Evolutionary conservation across 2,888 invertebrate genomes (phyloP), one percentile per base, ranked within the genome.

Genomic region (Aleiodes testaceus): DNA sequence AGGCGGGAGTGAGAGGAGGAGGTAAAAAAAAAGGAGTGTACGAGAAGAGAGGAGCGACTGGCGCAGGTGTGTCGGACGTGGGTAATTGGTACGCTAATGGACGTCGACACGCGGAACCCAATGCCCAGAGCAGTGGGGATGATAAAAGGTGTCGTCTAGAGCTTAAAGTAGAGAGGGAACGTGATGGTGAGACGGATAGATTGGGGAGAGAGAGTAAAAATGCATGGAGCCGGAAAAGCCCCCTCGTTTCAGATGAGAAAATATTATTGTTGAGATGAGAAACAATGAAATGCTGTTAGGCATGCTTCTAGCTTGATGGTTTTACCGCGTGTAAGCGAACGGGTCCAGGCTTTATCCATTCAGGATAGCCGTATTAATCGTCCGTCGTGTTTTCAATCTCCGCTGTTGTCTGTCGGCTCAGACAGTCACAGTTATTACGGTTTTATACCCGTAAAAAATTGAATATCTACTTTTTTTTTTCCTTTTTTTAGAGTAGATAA

Each of bases 81-180:
- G 75, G 72, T 78, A 79, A 81, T 81, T 78, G 79, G 77, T 78
- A 77, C 76, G 76, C 75, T 81, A 80, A 81, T 80, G 79, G 79
- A 76, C 70, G 79, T 30, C 55, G 68, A 77, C 70, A 66, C 44
- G 70, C 59, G 65, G 59, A 66, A 36, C 26, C 16, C 36, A 36
- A 36, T 45, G 14, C n/a, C 20, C 47, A 59, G 59, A 16, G 36
- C 26, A 20, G 36, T 20, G 16, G 45, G 70, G 36, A 47, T 65
- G 45, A 63, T 65, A 14, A 44, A 49, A 55, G 22, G 65, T 16
- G 59, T 59, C 36, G 36, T 59, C 36, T 16, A 52, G 55, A 44
- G 18, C 14, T 18, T 26, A 18, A 50, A 50, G 14, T 18, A 50
- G 20, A 65, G 36, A 16, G 12, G 12, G 20, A 47, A 26, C 26